phyloP scores from a whole-genome alignment of 92 coral and sea anemone genomes.

The Epizoanthus scotinus region DNA sequence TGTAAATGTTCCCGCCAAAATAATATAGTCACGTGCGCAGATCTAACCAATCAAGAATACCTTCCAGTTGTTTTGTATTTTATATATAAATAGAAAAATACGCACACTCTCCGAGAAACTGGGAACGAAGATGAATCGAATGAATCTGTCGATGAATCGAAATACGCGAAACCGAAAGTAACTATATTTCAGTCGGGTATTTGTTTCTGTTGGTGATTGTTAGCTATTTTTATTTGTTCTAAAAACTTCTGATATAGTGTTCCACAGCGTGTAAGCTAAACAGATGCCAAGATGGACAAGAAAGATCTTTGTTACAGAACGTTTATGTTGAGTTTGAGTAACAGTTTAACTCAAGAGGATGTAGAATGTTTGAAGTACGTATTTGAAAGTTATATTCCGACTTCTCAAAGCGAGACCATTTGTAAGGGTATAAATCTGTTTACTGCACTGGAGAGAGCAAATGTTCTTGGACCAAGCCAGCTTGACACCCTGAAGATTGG shows the following conservation, averaged over 20 bases:
- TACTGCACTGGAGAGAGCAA: constrained; percentile 23
- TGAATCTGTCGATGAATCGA: neutral
- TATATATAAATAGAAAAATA: too few relatives aligned
- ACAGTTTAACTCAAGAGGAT: constrained; percentile 26
- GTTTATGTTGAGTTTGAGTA: constrained; percentile 41
- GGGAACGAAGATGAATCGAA: neutral
- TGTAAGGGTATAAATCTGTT: constrained; percentile 24
- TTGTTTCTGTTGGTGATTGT: too few relatives aligned
- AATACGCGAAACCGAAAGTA: constrained; percentile 4
- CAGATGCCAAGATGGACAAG: constrained; percentile 21
- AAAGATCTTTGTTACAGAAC: constrained; percentile 12
- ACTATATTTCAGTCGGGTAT: too few relatives aligned
- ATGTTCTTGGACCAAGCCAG: constrained; percentile 26
- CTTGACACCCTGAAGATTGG: constrained; percentile 16
- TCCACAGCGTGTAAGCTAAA: too few relatives aligned
- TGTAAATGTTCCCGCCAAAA: constrained; percentile 76
- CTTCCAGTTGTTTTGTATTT: too few relatives aligned
- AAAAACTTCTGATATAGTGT: neutral
- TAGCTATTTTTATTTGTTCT: too few relatives aligned
- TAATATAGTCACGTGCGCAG: constrained; percentile 46
- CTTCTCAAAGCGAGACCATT: constrained; percentile 36
- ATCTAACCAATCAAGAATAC: neutral
- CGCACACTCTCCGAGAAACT: constrained; percentile 20
- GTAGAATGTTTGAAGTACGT: constrained; percentile 40
- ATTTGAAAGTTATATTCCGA: constrained; percentile 17